Conservation (phyloP, 2,113 vertebrate species). For the Quiscalus mexicanus region DNA sequence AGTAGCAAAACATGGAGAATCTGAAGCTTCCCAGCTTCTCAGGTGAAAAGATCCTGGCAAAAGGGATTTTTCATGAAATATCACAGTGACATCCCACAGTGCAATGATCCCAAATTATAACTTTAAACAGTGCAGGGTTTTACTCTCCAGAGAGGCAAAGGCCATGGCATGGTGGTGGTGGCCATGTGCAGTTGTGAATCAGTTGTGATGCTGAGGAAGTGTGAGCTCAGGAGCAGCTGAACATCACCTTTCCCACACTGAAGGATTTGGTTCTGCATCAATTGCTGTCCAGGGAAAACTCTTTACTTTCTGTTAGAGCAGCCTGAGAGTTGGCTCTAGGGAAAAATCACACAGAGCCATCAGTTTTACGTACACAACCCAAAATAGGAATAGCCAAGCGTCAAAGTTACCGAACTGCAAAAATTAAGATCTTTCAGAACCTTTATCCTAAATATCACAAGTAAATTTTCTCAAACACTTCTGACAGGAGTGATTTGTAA, state of each 20-base stretch:
- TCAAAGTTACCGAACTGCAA: constrained; percentile 34
- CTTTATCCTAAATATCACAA: not conserved
- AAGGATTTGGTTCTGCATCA: not conserved
- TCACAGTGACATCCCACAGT: too few relatives aligned
- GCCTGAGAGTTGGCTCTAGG: not conserved
- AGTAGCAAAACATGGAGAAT: too few relatives aligned
- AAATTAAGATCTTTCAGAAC: not conserved
- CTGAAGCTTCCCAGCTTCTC: too few relatives aligned
- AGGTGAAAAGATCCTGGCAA: too few relatives aligned
- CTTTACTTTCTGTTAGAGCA: not conserved
- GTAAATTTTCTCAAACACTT: not conserved
- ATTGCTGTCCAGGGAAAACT: not conserved
- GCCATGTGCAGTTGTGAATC: not conserved
- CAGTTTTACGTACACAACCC: constrained; percentile 7
- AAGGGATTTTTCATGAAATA: too few relatives aligned
- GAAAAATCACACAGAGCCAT: not conserved
- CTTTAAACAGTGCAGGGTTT: not conserved
- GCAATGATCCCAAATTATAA: not conserved
- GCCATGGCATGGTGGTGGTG: not conserved
- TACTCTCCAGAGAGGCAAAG: not conserved
- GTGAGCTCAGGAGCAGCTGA: not conserved
- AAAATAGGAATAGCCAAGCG: constrained; percentile 31
- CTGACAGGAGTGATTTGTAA: not conserved
- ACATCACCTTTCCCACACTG: not conserved
- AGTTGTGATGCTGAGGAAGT: not conserved